Base-by-base conservation (phyloP, 2,113 vertebrate genomes). In the Megaceryle torquata region DNA sequence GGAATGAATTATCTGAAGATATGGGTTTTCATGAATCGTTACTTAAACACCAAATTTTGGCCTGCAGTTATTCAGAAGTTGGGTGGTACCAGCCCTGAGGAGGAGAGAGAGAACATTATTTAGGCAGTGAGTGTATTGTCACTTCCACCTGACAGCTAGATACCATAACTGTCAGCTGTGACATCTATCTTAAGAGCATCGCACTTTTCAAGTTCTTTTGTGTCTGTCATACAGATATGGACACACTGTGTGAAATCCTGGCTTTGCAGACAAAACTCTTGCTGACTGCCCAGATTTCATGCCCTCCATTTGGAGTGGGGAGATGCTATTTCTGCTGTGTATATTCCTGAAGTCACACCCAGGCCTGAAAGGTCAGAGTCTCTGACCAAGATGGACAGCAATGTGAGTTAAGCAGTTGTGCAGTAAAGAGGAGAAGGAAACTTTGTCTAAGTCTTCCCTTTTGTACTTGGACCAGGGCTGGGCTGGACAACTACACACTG, bases 161-260 rank as follows among this genome's bases (percentile, higher is more conserved):
- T 92, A 67, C 86, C 86, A 82, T 75, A 88, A 88, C 80, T 96
- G 82, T 94, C 93, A 96, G 69, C 57, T 10, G 7, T 91, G 95
- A 94, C 93, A 96, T 97, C 91, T 96, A 86, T 90, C 95, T 96
- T 91, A 90, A 84, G 76, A 94, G 60, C 0, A 0, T 31, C 89
- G 88, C 56, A 81, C 90, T 94, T 95, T 84, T 71, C 82, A 89
- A 35, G 78, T 93, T 82, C 86, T 90, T 96, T 88, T 96, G 56
- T 97, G 80, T 61, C 80, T 92, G 86, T 86, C 88, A 93, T 84
- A 95, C 86, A 95, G 4, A 72, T 83, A 44, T 31, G 68, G 92
- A 82, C 57, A 46, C 1, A 11, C 61, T 64, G n/a, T 67, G 68
- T 86, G 64, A 96, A 96, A 91, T 63, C 39, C 13, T 60, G 57